These are phyloP conservation scores for Plumapathes pennacea DNA, from an alignment of 92 coral and sea anemone species.

Conservation along the genomic window DNA sequence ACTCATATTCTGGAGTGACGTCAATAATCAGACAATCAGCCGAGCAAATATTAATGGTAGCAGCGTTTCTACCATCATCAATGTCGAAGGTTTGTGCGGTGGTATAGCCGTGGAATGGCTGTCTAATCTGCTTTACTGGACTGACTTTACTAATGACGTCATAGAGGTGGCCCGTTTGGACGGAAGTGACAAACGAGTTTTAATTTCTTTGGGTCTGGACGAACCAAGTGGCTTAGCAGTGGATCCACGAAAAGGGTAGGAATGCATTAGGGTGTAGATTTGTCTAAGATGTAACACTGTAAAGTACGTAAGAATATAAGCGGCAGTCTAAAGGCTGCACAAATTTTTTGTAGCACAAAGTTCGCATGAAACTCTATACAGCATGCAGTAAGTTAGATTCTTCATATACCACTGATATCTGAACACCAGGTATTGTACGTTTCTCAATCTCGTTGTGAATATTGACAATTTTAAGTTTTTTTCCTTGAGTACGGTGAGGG, in stretches of 20 bases:
- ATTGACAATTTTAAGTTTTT: too few species aligned
- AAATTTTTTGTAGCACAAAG: too few species aligned
- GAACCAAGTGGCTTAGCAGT: conserved; percentile 67
- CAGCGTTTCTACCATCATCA: conserved; percentile 2
- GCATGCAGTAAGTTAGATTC: too few species aligned
- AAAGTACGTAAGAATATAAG: too few species aligned
- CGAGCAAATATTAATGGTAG: conserved; percentile 29
- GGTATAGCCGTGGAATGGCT: conserved; percentile 73
- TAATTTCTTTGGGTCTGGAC: conserved; percentile 29
- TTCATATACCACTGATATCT: too few species aligned
- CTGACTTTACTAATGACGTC: conserved; percentile 38
- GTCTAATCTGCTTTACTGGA: conserved; percentile 58
- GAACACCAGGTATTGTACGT: too few species aligned
- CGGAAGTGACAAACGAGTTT: conserved; percentile 42
- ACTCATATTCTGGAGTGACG: conserved; percentile 30
- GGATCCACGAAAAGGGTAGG: conserved; percentile 54
- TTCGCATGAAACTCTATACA: too few species aligned
- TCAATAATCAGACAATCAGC: conserved; percentile 1
- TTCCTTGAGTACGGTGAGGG: too few species aligned
- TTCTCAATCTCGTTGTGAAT: too few species aligned
- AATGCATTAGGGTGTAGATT: too few species aligned
- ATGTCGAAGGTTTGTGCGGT: conserved; percentile 40
- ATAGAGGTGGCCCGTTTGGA: conserved; percentile 54
- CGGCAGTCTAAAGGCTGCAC: too few species aligned
- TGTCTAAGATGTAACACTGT: too few species aligned